phyloP scores from a whole-genome alignment of 2,113 vertebrate genomes.

The Eclectus roratus region DNA sequence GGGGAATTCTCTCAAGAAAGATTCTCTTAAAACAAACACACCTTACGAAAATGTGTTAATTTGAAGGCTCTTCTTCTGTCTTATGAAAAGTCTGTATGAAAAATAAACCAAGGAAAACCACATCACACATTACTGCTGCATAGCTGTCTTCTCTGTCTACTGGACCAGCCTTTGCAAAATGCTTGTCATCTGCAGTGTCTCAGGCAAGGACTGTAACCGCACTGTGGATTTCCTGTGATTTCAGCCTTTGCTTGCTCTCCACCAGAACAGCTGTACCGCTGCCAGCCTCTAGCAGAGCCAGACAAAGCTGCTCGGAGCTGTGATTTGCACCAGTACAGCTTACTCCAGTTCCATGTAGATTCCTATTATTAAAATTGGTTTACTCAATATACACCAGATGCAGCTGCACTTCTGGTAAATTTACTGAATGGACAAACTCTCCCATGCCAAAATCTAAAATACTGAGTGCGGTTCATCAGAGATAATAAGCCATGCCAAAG shows the following conservation, averaged over 20 bases:
- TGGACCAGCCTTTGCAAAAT: not conserved
- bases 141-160: not conserved
- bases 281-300: not conserved
- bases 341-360: not conserved
- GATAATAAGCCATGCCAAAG: not conserved
- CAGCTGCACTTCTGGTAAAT: not conserved
- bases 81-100: constrained; percentile 5
- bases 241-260: not conserved
- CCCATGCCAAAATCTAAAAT: not conserved
- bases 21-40: constrained; percentile 39
- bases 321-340: not conserved
- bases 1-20: not conserved
- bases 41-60: constrained; percentile 36
- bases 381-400: not conserved
- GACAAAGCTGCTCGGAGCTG: not conserved
- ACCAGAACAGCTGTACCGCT: not conserved
- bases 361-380: not conserved
- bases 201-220: not conserved
- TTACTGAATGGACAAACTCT: not conserved
- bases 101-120: not conserved
- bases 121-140: not conserved
- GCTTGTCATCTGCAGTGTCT: not conserved
- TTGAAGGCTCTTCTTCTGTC: not conserved
- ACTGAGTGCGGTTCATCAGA: not conserved
- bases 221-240: constrained; percentile 27